Evolutionary conservation across 2,888 invertebrate species (phyloP).

Genomic region (Scaptomyza reducta): DNA sequence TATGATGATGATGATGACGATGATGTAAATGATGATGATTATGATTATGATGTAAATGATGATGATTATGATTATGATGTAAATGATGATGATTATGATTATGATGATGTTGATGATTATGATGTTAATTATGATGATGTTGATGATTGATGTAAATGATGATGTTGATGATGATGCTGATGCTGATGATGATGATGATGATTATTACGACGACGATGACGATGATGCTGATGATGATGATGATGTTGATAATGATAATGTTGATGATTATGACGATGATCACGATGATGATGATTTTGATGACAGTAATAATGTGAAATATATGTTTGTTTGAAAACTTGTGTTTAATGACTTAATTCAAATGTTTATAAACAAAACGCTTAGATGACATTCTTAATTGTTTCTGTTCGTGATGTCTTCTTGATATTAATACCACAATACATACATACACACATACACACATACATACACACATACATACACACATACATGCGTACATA

Average conservation of each 20-base stretch:
- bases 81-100: too few relatives aligned
- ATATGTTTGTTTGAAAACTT: slow-evolving; percentile 6
- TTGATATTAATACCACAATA: neutral
- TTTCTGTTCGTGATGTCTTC: slow-evolving; percentile 9
- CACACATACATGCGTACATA: neutral
- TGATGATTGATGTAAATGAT: too few relatives aligned
- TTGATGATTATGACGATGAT: too few relatives aligned
- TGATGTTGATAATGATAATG: too few relatives aligned
- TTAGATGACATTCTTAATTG: slow-evolving; percentile 27
- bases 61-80: too few relatives aligned
- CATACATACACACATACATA: neutral
- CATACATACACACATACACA: neutral
- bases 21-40: too few relatives aligned
- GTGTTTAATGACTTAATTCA: slow-evolving; percentile 25
- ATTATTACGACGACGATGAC: neutral
- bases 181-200: neutral
- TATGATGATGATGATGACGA: neutral
- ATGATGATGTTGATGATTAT: too few relatives aligned
- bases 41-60: too few relatives aligned
- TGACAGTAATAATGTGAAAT: neutral
- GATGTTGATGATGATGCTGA: too few relatives aligned
- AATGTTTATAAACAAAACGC: slow-evolving; percentile 17
- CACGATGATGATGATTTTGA: too few relatives aligned
- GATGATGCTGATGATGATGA: too few relatives aligned
- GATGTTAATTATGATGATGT: too few relatives aligned